phyloP scores from a whole-genome alignment of 2,888 invertebrate species.

The Ceraclea dissimilis region DNA sequence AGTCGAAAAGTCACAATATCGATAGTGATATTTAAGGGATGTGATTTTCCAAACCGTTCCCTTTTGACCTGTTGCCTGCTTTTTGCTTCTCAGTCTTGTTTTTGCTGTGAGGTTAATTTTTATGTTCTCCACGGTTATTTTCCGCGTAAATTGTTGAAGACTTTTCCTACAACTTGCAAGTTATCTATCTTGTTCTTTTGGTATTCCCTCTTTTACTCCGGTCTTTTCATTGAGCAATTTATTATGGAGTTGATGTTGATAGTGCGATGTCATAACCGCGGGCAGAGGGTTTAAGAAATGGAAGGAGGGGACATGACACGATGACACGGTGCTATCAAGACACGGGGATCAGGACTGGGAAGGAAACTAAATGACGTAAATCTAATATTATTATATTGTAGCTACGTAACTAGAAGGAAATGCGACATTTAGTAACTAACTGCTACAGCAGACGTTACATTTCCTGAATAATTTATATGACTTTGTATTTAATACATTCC shows the following conservation, averaged over 20 bases:
- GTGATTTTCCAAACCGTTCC: neutral
- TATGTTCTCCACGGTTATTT: neutral
- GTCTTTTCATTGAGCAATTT: slow-evolving; percentile 7
- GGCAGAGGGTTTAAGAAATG: neutral
- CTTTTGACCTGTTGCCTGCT: neutral
- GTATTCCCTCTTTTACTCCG: neutral
- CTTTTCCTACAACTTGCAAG: slow-evolving; percentile 7
- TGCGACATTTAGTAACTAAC: neutral
- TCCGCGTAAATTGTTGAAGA: slow-evolving; percentile 6
- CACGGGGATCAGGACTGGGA: neutral
- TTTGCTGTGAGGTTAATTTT: neutral
- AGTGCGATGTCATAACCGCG: slow-evolving; percentile 6
- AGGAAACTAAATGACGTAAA: slow-evolving; percentile 7
- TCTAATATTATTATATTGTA: neutral
- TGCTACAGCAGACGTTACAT: neutral
- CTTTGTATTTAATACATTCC: neutral
- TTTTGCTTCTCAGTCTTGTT: neutral
- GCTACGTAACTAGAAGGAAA: neutral
- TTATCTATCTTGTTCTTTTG: slow-evolving; percentile 10
- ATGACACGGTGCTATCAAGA: slow-evolving; percentile 6
- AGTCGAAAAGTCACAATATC: neutral
- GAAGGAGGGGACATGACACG: neutral
- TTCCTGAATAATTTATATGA: neutral
- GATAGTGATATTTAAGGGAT: neutral
- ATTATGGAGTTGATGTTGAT: slow-evolving; percentile 9